A percentile compares a stretch with the other conserved stretches of the same genome.
Conservation (phyloP, 2,797 vertebrate species). For the Onychomys leucogaster region DNA sequence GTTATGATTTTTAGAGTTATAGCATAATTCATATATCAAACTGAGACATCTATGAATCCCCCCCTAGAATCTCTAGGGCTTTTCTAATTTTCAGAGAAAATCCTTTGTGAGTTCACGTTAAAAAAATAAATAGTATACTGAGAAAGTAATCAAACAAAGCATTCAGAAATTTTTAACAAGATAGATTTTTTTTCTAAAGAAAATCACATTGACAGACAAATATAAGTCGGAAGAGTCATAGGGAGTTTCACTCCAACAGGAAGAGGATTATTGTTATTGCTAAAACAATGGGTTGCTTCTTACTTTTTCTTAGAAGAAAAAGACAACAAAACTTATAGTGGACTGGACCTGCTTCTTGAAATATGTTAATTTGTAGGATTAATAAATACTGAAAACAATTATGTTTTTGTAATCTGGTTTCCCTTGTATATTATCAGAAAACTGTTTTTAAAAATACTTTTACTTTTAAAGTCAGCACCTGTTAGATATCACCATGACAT, state of each 20-base stretch:
- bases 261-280: constrained; percentile 58
- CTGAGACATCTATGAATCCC: constrained; percentile 73
- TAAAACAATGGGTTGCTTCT: constrained; percentile 72
- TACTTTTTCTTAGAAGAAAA: constrained; percentile 60
- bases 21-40: constrained; percentile 82
- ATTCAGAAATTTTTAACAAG: constrained; percentile 45
- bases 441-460: background rate
- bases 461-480: background rate
- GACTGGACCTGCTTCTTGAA: background rate
- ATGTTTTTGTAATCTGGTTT: constrained; percentile 43
- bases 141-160: constrained; percentile 58
- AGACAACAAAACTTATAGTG: background rate
- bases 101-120: constrained; percentile 71
- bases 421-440: background rate
- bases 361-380: background rate
- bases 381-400: background rate
- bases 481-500: background rate
- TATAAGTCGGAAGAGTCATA: constrained; percentile 17
- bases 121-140: constrained; percentile 17
- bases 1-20: constrained; percentile 80
- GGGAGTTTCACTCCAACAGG: background rate
- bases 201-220: constrained; percentile 49
- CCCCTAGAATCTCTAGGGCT: constrained; percentile 72
- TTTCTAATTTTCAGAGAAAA: constrained; percentile 74
- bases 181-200: constrained; percentile 29